These are phyloP conservation scores for Drosophila mulleri DNA, from an alignment of 2,888 invertebrate species.

Conservation along the genomic window DNA sequence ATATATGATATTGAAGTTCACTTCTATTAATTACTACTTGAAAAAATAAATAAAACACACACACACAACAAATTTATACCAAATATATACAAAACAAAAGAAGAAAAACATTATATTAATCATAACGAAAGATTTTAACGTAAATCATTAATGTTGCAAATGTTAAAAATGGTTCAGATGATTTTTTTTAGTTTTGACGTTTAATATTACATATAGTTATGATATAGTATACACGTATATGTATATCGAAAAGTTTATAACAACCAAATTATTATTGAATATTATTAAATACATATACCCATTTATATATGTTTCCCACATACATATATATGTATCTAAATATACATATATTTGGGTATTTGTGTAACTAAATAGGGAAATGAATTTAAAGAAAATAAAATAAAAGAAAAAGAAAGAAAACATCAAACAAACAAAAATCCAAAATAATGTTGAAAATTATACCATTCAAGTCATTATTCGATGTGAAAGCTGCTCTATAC, in stretches of 20 bases:
- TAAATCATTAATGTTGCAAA: slow-evolving; percentile 77
- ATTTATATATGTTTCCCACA: slow-evolving; percentile 35
- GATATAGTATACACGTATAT: slow-evolving; percentile 76
- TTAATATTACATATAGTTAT: slow-evolving; percentile 65
- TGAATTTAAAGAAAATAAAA: slow-evolving; percentile 59
- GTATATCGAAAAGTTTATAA: slow-evolving; percentile 71
- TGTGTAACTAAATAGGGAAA: slow-evolving; percentile 75
- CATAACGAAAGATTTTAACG: slow-evolving; percentile 70
- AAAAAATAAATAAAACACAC: slow-evolving; percentile 29
- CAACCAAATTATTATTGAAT: slow-evolving; percentile 56
- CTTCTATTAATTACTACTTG: slow-evolving; percentile 73
- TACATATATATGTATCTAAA: slow-evolving; percentile 27
- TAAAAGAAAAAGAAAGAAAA: slow-evolving; percentile 25
- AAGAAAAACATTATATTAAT: slow-evolving; percentile 68
- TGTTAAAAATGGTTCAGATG: slow-evolving; percentile 73
- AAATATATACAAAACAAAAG: slow-evolving; percentile 43
- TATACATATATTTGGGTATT: slow-evolving; percentile 42
- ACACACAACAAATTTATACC: slow-evolving; percentile 25
- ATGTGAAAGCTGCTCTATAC: slow-evolving; percentile 79
- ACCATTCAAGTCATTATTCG: slow-evolving; percentile 81
- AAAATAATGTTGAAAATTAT: slow-evolving; percentile 70
- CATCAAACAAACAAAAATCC: slow-evolving; percentile 49
- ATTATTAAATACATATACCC: slow-evolving; percentile 43
- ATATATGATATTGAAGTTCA: slow-evolving; percentile 63
- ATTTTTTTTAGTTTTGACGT: slow-evolving; percentile 55